Base-by-base conservation (phyloP, 2,113 vertebrate genomes). In the Sturnus vulgaris region DNA sequence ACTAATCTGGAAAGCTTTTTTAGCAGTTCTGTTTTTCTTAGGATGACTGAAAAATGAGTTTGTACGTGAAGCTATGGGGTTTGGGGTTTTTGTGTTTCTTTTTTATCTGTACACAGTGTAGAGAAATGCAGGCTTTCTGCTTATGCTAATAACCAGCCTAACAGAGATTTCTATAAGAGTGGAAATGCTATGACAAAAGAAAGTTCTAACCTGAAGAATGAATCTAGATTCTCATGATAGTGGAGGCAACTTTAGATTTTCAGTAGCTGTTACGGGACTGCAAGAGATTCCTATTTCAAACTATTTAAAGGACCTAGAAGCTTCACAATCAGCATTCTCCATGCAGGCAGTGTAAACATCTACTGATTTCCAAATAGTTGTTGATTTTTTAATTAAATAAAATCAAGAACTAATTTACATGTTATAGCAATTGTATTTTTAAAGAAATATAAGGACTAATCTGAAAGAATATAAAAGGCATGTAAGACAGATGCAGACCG, bases 101-200 rank as follows among this genome's bases (percentile, higher is more conserved):
- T 88, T 39, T 31, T 22, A 3, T 81, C 23, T 84, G 11, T 61
- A 40, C 37, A 40, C 46, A 46, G 27, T 55, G 21, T 60, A 30
- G 15, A 65, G 81, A 70, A 59, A 56, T 28, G 28, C 30, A 79
- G 61, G n/a, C 27, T 86, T 90, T 71, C 24, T 80, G 24, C 40
- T 53, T 7, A 10, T 83, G 44, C 15, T 57, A 7, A 11, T 66
- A 47, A 37, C 20, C 0, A 1, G 21, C 2, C 0, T 61, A 50
- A 53, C 18, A 63, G 60, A 44, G 27, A 56, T 56, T 66, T 75
- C 57, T 13, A 10, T 28, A 33, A 63, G 44, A 53, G 5, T 14
- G 15, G 15, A 70, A 87, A 42, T 52, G 8, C 42, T 30, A 4
- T 52, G 19, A 3, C n/a, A 70, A 88, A 65, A n/a, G 9, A 79